Conservation (phyloP, 2,888 invertebrate species). For the Liposcelis brunnea region DNA sequence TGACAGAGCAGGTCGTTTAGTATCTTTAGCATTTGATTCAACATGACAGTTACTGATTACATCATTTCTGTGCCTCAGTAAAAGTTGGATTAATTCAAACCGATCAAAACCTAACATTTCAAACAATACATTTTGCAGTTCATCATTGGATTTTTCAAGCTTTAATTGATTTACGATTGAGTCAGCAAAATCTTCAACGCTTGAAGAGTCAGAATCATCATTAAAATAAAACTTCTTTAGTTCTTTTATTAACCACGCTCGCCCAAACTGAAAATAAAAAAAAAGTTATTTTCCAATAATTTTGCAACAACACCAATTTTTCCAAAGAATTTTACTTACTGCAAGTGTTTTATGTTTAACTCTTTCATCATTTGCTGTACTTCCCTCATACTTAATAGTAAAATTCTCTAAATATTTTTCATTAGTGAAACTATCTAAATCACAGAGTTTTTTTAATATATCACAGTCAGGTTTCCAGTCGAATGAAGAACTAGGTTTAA, state of each 20-base stretch:
- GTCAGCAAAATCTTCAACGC: conserved; percentile 39
- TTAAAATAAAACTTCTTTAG: conserved; percentile 33
- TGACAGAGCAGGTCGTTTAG: conserved; percentile 42
- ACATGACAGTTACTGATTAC: conserved; percentile 26
- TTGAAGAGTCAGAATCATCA: conserved; percentile 28
- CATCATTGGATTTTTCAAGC: conserved; percentile 41
- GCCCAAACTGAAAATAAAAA: conserved; percentile 32
- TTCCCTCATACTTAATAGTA: conserved; percentile 35
- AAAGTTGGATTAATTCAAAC: conserved; percentile 51
- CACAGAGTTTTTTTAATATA: too few species aligned
- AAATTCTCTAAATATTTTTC: conserved; percentile 31
- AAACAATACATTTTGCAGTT: conserved; percentile 66
- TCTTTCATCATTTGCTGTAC: too few species aligned
- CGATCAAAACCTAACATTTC: conserved; percentile 78
- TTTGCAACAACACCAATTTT: too few species aligned
- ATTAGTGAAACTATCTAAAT: conserved; percentile 18
- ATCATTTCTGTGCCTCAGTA: conserved; percentile 44
- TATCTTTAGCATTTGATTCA: conserved; percentile 16
- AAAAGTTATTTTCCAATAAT: not conserved
- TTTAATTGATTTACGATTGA: conserved; percentile 41
- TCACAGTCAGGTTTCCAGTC: too few species aligned
- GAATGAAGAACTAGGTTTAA: not conserved
- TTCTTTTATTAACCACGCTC: conserved; percentile 35
- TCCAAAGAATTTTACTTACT: too few species aligned
- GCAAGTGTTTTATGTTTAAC: too few species aligned